A percentile compares a stretch with the other conserved stretches of the same genome.
Conservation (phyloP, 2,888 invertebrate genomes). For the Drosophila kuntzei region DNA sequence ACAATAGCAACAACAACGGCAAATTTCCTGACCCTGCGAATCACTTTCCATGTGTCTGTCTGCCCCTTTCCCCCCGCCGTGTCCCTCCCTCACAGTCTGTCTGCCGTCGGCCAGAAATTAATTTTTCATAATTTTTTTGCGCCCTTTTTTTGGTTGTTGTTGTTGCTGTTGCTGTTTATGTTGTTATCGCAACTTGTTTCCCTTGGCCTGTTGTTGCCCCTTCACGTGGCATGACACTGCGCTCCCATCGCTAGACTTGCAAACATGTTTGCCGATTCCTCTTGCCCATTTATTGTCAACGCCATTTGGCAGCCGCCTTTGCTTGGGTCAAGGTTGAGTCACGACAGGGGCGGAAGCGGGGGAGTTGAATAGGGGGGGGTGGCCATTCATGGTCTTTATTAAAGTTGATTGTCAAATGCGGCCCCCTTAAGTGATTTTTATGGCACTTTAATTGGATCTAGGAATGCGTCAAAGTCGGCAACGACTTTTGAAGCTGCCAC, state of each 20-base stretch:
- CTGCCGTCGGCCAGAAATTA: conserved; percentile 79
- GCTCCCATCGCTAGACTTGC: conserved; percentile 17
- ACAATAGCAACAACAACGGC: conserved; percentile 20
- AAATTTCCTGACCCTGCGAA: conserved; percentile 67
- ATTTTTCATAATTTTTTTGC: conserved; percentile 81
- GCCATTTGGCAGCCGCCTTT: conserved; percentile 31
- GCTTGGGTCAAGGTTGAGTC: conserved; percentile 71
- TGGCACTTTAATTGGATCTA: conserved; percentile 76
- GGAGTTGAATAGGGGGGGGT: background rate
- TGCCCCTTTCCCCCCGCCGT: conserved; percentile 17
- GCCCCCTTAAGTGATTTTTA: conserved; percentile 76
- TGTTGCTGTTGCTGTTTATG: conserved; percentile 37
- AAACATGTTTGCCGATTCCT: conserved; percentile 59
- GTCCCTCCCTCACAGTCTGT: conserved; percentile 29
- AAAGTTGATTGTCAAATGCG: conserved; percentile 80
- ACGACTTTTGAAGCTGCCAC: conserved; percentile 52
- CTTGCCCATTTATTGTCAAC: conserved; percentile 62
- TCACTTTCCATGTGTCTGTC: conserved; percentile 68
- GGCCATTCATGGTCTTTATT: conserved; percentile 67
- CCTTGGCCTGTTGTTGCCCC: conserved; percentile 31
- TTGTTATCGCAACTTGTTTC: conserved; percentile 79
- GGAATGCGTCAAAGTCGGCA: conserved; percentile 35
- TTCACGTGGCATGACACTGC: conserved; percentile 21
- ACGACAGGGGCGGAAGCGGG: conserved; percentile 2
- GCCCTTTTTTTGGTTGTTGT: conserved; percentile 59